Conservation (phyloP, 2,888 invertebrate genomes). For the Caenorhabditis afra region DNA sequence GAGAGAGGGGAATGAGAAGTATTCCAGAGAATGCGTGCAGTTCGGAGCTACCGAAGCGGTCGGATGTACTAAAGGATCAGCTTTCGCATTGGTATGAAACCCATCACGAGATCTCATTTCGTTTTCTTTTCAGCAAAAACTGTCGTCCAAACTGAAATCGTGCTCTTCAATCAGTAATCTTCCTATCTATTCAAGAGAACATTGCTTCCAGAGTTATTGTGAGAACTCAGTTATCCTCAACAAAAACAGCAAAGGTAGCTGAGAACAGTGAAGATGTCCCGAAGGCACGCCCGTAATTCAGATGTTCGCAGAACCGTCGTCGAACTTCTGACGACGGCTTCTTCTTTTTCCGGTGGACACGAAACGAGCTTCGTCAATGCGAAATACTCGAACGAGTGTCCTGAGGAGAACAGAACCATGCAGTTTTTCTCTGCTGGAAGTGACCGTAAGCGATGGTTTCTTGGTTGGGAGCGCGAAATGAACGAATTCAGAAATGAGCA, state of each 20-base stretch:
- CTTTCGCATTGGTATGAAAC: not conserved
- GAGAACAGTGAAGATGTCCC: not conserved
- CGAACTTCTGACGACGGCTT: conserved; percentile 12
- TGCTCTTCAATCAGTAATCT: not conserved
- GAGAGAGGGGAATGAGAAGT: not conserved
- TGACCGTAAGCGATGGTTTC: not conserved
- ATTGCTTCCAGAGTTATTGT: conserved; percentile 59
- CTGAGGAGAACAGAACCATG: not conserved
- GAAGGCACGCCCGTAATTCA: not conserved
- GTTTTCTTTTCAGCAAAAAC: conserved; percentile 14
- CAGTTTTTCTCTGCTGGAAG: conserved; percentile 29
- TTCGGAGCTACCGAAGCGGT: conserved; percentile 15
- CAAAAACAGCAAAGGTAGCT: not conserved
- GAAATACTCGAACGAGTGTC: conserved; percentile 24
- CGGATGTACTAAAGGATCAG: conserved; percentile 4
- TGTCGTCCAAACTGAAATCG: conserved; percentile 10
- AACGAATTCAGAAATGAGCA: conserved; percentile 18
- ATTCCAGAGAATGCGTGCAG: conserved; percentile 41
- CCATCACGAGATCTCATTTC: not conserved
- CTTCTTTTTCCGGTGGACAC: no score
- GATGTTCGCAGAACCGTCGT: conserved; percentile 11
- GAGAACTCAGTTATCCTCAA: conserved; percentile 41
- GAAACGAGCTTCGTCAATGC: conserved; percentile 25
- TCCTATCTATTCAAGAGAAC: conserved; percentile 39
- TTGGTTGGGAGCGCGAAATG: not conserved